Evolutionary conservation across 2,888 invertebrate genomes (phyloP).

Genomic region (Enchytraeus crypticus): DNA sequence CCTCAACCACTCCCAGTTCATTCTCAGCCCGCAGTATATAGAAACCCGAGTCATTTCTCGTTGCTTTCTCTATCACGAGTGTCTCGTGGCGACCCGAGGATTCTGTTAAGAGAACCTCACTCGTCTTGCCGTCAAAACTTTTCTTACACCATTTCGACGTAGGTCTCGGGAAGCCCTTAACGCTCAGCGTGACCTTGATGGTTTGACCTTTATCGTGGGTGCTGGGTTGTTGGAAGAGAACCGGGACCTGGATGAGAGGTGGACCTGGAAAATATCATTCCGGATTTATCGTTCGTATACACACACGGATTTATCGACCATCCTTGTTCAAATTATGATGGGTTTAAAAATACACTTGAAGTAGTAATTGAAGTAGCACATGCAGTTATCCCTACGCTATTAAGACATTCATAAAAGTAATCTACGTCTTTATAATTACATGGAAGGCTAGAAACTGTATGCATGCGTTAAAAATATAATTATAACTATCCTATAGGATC

Average conservation of each 20-base stretch:
- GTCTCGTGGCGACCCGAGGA: neutral
- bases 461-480: too few relatives aligned
- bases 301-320: too few relatives aligned
- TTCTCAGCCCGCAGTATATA: slow-evolving; percentile 1
- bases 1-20: slow-evolving; percentile 4
- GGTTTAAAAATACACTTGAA: too few relatives aligned
- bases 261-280: neutral
- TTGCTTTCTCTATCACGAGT: neutral
- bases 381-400: too few relatives aligned
- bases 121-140: neutral
- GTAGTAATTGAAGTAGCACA: too few relatives aligned
- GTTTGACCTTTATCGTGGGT: neutral
- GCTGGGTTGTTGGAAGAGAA: neutral
- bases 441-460: too few relatives aligned
- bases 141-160: neutral
- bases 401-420: too few relatives aligned
- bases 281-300: too few relatives aligned
- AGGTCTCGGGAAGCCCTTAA: neutral
- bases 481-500: too few relatives aligned
- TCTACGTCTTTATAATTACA: too few relatives aligned
- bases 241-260: neutral
- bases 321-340: too few relatives aligned
- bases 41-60: neutral
- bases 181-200: neutral
- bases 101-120: neutral